Percentiles rank a stretch among this genome's conserved stretches.
Evolutionary conservation across 2,113 vertebrate species (phyloP).

Genomic region (Tautogolabrus adspersus): DNA sequence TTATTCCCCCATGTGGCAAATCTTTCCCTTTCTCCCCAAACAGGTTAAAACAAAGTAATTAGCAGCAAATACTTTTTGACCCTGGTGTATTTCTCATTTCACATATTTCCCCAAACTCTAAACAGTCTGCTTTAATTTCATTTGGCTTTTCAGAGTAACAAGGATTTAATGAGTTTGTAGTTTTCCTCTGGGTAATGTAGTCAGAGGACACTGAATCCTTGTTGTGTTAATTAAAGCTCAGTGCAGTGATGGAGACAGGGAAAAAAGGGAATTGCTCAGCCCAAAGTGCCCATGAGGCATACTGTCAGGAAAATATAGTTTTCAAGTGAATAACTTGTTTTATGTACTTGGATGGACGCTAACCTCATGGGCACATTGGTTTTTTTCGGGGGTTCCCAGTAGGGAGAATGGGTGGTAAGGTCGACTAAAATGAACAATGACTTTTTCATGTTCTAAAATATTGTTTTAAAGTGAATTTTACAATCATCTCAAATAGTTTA

Average conservation of each 20-base stretch:
- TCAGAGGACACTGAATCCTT: conserved; percentile 75
- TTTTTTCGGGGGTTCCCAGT: conserved; percentile 23
- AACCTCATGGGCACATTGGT: conserved; percentile 39
- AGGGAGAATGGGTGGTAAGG: conserved; percentile 33
- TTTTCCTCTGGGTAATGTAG: conserved; percentile 73
- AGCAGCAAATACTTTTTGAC: conserved; percentile 60
- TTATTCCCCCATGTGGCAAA: conserved; percentile 17
- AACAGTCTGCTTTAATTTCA: conserved; percentile 67
- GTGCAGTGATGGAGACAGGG: conserved; percentile 51
- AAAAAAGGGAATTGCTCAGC: conserved; percentile 19
- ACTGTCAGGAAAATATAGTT: conserved; percentile 69
- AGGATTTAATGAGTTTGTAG: conserved; percentile 76
- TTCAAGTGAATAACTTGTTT: conserved; percentile 72
- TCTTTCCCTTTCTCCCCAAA: conserved; percentile 38
- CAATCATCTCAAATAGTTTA: no score
- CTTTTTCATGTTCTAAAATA: no score
- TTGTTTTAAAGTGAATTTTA: no score
- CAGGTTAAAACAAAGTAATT: conserved; percentile 62
- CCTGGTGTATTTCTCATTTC: conserved; percentile 59
- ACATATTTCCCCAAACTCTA: conserved; percentile 72
- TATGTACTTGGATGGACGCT: conserved; percentile 50
- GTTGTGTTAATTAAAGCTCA: conserved; percentile 79
- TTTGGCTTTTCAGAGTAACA: conserved; percentile 48
- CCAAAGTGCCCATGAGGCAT: conserved; percentile 42
- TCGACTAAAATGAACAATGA: conserved; percentile 9